Conservation (phyloP, 2,797 vertebrate genomes). For the Sebastes paucispinis region DNA sequence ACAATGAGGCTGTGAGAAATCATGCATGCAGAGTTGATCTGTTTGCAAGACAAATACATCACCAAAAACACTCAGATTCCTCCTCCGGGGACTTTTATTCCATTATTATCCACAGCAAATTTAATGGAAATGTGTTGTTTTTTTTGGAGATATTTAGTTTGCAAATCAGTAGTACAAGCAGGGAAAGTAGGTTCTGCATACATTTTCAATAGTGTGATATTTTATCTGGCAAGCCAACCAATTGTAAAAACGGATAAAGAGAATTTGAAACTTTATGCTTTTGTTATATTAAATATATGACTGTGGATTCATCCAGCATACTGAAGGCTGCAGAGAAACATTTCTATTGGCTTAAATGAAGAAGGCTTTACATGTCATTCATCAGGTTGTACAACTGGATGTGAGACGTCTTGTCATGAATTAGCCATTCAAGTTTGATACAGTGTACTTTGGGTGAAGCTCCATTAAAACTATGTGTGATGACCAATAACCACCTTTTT, state of each 20-base stretch:
- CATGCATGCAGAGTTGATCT: not conserved
- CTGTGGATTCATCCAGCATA: not conserved
- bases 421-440: not conserved
- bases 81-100: too few relatives aligned
- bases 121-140: too few relatives aligned
- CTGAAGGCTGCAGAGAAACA: not conserved
- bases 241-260: not conserved
- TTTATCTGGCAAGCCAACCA: not conserved
- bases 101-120: too few relatives aligned
- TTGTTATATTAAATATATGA: not conserved
- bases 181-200: too few relatives aligned
- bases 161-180: too few relatives aligned
- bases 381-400: not conserved
- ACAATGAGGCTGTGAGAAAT: not conserved
- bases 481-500: not conserved
- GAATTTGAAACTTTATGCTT: not conserved
- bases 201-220: not conserved
- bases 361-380: not conserved
- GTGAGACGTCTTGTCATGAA: not conserved
- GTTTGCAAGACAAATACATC: too few relatives aligned
- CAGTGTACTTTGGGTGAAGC: not conserved
- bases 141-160: too few relatives aligned
- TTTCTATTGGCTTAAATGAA: not conserved
- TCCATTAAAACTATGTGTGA: not conserved
- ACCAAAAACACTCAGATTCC: too few relatives aligned